A percentile compares a stretch with the other conserved stretches of the same genome.
Evolutionary conservation across 2,113 vertebrate genomes (phyloP).

Genomic region (Paraplagusia blochii): DNA sequence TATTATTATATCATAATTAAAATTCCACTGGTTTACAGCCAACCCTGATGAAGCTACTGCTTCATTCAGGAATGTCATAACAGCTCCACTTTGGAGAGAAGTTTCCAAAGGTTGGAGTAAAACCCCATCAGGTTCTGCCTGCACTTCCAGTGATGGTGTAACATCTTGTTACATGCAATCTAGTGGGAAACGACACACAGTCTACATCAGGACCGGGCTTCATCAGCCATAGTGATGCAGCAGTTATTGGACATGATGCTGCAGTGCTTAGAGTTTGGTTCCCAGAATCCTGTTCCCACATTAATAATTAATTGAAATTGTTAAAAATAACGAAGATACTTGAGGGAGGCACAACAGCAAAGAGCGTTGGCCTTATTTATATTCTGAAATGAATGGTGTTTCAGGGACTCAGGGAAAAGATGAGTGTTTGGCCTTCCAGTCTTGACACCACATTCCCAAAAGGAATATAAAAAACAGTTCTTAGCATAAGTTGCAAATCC

Average conservation of each 20-base stretch:
- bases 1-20: constrained; percentile 66
- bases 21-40: constrained; percentile 37
- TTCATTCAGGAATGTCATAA: constrained; percentile 2
- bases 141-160: neutral
- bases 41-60: constrained; percentile 21
- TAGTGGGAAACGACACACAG: neutral
- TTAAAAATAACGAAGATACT: constrained; percentile 7
- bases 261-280: neutral
- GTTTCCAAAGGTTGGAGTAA: too few species aligned
- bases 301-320: constrained; percentile 6
- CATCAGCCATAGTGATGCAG: constrained; percentile 1
- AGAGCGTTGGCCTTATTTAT: too few species aligned
- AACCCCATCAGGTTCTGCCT: too few species aligned
- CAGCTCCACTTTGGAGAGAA: too few species aligned
- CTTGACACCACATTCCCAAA: too few species aligned
- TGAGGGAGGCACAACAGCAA: neutral
- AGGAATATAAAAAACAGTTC: too few species aligned
- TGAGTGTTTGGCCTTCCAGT: too few species aligned
- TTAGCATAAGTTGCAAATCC: too few species aligned
- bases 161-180: neutral
- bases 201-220: neutral
- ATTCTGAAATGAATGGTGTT: too few species aligned
- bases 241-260: constrained; percentile 10
- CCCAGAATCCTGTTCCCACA: neutral
- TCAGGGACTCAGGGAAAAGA: too few species aligned